A percentile compares a stretch with the other conserved stretches of the same genome.
Conservation (phyloP, 2,888 invertebrate genomes). For the Amphipoea oculea region DNA sequence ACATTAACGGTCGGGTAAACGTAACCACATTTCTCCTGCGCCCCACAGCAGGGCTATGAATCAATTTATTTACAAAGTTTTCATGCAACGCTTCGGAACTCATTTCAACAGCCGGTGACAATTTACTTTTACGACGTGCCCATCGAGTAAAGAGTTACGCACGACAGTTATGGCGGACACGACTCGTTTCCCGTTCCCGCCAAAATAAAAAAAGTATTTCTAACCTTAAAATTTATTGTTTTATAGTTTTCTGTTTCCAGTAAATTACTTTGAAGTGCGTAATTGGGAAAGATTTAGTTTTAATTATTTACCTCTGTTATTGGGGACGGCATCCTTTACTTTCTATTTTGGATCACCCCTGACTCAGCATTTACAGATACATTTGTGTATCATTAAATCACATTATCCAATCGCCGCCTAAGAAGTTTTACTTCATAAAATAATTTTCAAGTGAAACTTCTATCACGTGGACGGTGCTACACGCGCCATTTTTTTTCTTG, state of each 20-base stretch:
- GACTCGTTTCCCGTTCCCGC: constrained; percentile 83
- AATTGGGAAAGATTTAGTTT: constrained; percentile 40
- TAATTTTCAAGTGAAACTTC: not conserved
- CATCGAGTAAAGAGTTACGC: constrained; percentile 89
- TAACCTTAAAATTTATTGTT: constrained; percentile 67
- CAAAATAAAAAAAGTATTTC: constrained; percentile 72
- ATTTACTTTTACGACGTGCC: constrained; percentile 89
- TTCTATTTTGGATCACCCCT: not conserved
- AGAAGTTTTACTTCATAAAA: no score
- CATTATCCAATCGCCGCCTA: no score
- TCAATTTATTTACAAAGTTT: constrained; percentile 84
- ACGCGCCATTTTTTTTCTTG: not conserved
- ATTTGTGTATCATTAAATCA: not conserved
- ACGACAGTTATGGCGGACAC: constrained; percentile 89
- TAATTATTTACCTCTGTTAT: constrained; percentile 42
- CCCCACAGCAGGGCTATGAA: constrained; percentile 79
- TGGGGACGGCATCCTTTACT: constrained; percentile 1
- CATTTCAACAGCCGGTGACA: constrained; percentile 88
- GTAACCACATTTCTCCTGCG: constrained; percentile 80
- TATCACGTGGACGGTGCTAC: no score
- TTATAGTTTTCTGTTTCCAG: constrained; percentile 68
- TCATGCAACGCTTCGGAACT: constrained; percentile 73
- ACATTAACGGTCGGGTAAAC: constrained; percentile 79
- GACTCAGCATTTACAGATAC: not conserved
- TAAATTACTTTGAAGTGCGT: constrained; percentile 69